Conservation (phyloP, 1,140 invertebrate species). For the Gonatopus flavifemur region DNA sequence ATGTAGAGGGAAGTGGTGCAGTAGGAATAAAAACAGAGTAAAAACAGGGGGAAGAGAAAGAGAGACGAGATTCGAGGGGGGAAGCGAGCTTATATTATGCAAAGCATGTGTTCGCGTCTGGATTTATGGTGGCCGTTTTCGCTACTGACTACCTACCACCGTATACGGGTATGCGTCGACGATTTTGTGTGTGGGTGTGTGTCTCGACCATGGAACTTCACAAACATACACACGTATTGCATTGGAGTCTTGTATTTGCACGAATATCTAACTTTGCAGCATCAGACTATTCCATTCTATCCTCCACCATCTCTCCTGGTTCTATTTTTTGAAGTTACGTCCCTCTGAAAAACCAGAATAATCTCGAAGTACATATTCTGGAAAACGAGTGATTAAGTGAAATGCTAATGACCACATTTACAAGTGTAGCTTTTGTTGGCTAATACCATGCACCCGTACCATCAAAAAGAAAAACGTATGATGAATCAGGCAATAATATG, state of each 20-base stretch:
- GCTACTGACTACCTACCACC: slow-evolving; percentile 33
- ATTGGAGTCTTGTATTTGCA: too few species aligned
- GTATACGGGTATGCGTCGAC: slow-evolving; percentile 16
- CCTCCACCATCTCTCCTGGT: neutral
- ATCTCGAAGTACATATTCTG: slow-evolving; percentile 17
- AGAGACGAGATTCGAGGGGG: slow-evolving; percentile 22
- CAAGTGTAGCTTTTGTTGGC: too few species aligned
- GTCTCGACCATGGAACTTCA: too few species aligned
- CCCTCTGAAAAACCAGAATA: slow-evolving; percentile 20
- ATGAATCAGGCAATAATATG: too few species aligned
- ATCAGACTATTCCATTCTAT: too few species aligned
- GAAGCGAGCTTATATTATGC: slow-evolving; percentile 55
- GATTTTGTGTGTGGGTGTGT: slow-evolving; percentile 34
- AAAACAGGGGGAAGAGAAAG: slow-evolving; percentile 11
- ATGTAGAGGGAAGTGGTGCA: slow-evolving; percentile 18
- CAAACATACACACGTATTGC: too few species aligned
- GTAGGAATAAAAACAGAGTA: slow-evolving; percentile 19
- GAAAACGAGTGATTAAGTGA: slow-evolving; percentile 18
- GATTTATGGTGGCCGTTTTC: slow-evolving; percentile 55
- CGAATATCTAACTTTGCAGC: too few species aligned
- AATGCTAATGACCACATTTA: slow-evolving; percentile 20
- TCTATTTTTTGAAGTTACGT: neutral
- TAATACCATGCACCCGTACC: too few species aligned
- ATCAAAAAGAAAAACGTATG: too few species aligned
- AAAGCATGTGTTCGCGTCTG: slow-evolving; percentile 51